These are phyloP conservation scores for Talpa occidentalis DNA, from an alignment of 2,113 vertebrate species.

Conservation along the genomic window DNA sequence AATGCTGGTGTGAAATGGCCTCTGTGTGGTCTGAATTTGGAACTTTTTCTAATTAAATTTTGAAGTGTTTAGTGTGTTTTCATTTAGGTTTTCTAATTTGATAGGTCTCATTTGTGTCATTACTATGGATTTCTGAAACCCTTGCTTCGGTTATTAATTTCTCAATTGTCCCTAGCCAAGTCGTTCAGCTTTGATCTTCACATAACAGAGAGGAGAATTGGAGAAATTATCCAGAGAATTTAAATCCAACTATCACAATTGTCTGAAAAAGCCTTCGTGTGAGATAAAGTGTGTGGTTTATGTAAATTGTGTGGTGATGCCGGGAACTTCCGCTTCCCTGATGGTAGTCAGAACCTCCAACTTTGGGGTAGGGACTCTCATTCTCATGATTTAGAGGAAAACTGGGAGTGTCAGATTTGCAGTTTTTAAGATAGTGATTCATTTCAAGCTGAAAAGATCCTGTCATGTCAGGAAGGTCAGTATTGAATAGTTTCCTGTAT, in stretches of 20 bases:
- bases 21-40: slow-evolving; percentile 77
- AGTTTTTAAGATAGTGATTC: slow-evolving; percentile 13
- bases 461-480: slow-evolving; percentile 16
- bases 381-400: slow-evolving; percentile 41
- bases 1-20: slow-evolving; percentile 64
- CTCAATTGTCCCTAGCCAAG: slow-evolving; percentile 71
- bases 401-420: neutral
- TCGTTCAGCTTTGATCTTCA: slow-evolving; percentile 69
- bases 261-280: neutral
- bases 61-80: slow-evolving; percentile 79
- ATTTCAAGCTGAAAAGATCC: neutral
- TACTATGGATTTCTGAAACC: slow-evolving; percentile 76
- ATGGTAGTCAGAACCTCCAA: neutral
- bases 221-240: slow-evolving; percentile 63
- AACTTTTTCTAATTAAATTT: slow-evolving; percentile 83
- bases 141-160: slow-evolving; percentile 81
- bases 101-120: slow-evolving; percentile 80
- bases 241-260: neutral
- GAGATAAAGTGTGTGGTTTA: slow-evolving; percentile 41
- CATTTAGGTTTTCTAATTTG: slow-evolving; percentile 81
- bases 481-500: neutral
- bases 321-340: neutral
- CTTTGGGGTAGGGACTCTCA: neutral
- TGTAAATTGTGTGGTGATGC: neutral
- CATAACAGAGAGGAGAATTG: slow-evolving; percentile 37